Percentiles rank a stretch among this genome's conserved stretches.
phyloP scores from a whole-genome alignment of 1,140 invertebrate genomes.

The Penaeus japonicus region DNA sequence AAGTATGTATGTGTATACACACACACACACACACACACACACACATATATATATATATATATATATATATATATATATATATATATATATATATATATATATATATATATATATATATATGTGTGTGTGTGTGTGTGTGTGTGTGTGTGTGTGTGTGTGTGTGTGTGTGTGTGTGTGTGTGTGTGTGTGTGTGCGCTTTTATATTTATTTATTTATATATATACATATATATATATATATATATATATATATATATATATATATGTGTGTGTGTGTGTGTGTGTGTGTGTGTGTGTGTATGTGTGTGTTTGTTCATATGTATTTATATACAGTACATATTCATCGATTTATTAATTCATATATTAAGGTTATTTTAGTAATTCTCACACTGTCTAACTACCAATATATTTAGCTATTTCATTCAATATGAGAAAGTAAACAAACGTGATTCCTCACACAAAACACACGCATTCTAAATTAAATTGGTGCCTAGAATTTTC shows the following conservation, averaged over 20 bases:
- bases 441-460: too few species aligned
- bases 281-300: background rate
- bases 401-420: too few species aligned
- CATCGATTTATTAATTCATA: background rate
- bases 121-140: background rate
- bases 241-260: constrained; percentile 28
- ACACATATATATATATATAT: background rate
- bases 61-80: background rate
- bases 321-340: background rate
- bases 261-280: constrained; percentile 10
- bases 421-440: too few species aligned
- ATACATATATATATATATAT: background rate
- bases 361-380: background rate
- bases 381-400: too few species aligned
- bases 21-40: background rate
- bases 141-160: background rate
- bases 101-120: constrained; percentile 6
- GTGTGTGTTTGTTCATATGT: background rate
- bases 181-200: background rate
- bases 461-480: too few species aligned
- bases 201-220: constrained; percentile 18
- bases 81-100: constrained; percentile 6
- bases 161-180: background rate
- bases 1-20: background rate
- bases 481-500: too few species aligned